Conservation (phyloP, 2,113 vertebrate genomes). For the Trematomus loennbergii region DNA sequence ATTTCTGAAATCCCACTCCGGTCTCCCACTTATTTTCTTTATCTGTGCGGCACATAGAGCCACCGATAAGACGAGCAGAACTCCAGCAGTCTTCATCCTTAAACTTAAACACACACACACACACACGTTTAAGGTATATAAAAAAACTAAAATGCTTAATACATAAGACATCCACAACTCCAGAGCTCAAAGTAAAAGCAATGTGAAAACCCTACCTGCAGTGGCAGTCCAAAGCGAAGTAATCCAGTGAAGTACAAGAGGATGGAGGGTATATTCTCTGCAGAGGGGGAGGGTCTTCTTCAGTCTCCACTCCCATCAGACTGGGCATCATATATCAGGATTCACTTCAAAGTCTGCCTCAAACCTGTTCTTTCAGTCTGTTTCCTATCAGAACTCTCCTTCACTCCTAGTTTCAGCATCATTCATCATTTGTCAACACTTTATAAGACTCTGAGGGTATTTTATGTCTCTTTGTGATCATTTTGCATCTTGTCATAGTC, state of each 20-base stretch:
- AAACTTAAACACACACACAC: no score
- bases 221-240: neutral
- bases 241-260: neutral
- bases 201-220: neutral
- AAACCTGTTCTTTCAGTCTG: neutral
- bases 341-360: neutral
- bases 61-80: slow-evolving; percentile 56
- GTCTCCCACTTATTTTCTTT: slow-evolving; percentile 42
- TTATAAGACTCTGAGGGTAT: neutral
- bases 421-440: neutral
- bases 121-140: neutral
- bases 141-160: neutral
- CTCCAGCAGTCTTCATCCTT: slow-evolving; percentile 70
- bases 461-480: no score
- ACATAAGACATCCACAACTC: neutral
- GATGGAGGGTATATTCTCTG: neutral
- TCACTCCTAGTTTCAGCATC: neutral
- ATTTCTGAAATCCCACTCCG: slow-evolving; percentile 62
- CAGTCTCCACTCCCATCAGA: slow-evolving; percentile 6
- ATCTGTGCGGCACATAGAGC: slow-evolving; percentile 70
- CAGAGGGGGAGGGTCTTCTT: slow-evolving; percentile 3
- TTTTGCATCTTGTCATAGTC: no score
- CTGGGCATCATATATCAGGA: slow-evolving; percentile 11
- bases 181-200: neutral
- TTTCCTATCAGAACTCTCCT: neutral